Conservation (phyloP, 2,113 vertebrate genomes). For the Notechis scutatus region DNA sequence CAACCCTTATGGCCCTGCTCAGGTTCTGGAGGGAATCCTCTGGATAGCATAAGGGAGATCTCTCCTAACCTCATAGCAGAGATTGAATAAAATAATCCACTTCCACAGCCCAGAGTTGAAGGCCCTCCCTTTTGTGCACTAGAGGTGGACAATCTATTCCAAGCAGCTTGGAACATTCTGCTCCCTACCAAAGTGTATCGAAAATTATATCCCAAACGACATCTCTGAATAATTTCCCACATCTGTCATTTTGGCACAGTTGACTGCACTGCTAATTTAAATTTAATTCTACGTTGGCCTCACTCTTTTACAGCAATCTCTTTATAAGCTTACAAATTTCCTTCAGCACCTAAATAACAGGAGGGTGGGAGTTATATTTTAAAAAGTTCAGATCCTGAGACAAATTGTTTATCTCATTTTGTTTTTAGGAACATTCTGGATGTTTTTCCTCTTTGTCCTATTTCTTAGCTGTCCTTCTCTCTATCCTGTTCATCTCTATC, state of each 20-base stretch:
- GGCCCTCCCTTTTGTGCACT: slow-evolving; percentile 24
- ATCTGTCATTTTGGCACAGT: not conserved
- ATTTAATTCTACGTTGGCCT: slow-evolving; percentile 42
- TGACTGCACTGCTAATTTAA: slow-evolving; percentile 61
- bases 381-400: not conserved
- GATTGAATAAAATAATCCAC: not conserved
- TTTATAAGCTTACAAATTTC: slow-evolving; percentile 16
- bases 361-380: not conserved
- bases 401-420: not conserved
- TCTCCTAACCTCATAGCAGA: not conserved
- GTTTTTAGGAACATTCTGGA: not conserved
- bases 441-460: not conserved
- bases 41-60: slow-evolving; percentile 45
- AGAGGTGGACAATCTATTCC: slow-evolving; percentile 32
- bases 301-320: slow-evolving; percentile 49
- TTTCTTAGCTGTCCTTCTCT: too few relatives aligned
- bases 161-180: slow-evolving; percentile 32
- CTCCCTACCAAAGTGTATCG: slow-evolving; percentile 42
- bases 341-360: not conserved
- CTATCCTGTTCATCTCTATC: not conserved
- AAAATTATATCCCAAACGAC: slow-evolving; percentile 40
- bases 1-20: slow-evolving; percentile 51
- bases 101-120: slow-evolving; percentile 15
- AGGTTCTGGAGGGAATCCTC: slow-evolving; percentile 50
- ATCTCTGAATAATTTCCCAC: slow-evolving; percentile 45